Evolutionary conservation across 2,113 vertebrate species (phyloP), one percentile per base, ranked within the genome.

Genomic region (Cyanoderma ruficeps): DNA sequence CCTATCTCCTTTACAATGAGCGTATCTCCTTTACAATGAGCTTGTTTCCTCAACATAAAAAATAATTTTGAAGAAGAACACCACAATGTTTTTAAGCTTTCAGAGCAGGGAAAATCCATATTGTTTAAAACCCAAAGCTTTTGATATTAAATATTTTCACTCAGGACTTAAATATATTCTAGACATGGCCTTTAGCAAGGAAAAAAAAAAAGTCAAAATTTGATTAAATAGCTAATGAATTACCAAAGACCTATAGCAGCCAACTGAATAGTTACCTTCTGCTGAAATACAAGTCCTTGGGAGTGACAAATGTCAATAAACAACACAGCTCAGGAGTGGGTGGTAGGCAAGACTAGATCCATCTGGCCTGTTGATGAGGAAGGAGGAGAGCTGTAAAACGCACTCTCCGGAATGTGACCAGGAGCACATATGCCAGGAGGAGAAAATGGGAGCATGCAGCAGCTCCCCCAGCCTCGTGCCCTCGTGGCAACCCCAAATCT

Each of bases 351-450:
- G 85, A 65, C 42, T 74, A 15, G 71, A 92, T 86, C 94, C 88
- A 93, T 80, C 83, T 94, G 94, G 94, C 64, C 88, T 94, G 88
- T 14, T 80, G 79, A 81, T 63, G 72, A 77, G 59, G 67, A 90
- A 74, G 78, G 83, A 78, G 30, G 71, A 57, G 70, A 1, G 8
- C 56, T 85, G 71, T 37, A 65, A 83, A 93, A 67, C 8, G 35
- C 87, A 47, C 0, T 50, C 84, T 77, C 27, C 15, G 18, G 56
- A 76, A 15, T 76, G 75, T 61, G 85, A 93, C 71, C 87, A 63
- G 74, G 61, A 87, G 65, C 78, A 49, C 60, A 64, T 44, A 64
- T 44, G 74, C 57, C 83, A 83, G 78, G 75, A 69, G 27, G 57
- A 65, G 88, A 35, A 93, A 65, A 69, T 2, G 49, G 50, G 71